These are phyloP conservation scores for Ennomos quercinarius DNA, from an alignment of 2,888 invertebrate species.

Conservation along the genomic window DNA sequence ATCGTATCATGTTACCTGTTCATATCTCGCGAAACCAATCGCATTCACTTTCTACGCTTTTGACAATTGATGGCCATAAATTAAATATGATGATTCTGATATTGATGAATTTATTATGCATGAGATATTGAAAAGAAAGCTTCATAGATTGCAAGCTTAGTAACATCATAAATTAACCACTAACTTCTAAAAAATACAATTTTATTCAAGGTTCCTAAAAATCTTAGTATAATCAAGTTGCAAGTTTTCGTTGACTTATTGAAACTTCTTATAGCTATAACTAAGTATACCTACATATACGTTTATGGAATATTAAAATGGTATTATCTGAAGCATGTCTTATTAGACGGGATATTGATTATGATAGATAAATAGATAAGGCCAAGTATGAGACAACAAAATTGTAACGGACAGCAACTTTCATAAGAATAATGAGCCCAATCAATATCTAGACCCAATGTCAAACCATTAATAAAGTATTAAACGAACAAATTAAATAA, in stretches of 20 bases:
- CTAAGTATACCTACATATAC: too few species aligned
- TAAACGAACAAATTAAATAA: slow-evolving; percentile 43
- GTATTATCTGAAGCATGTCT: too few species aligned
- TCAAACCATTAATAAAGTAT: slow-evolving; percentile 33
- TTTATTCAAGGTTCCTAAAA: too few species aligned
- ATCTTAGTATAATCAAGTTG: too few species aligned
- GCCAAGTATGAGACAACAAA: neutral
- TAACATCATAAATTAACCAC: slow-evolving; percentile 14
- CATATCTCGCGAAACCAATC: slow-evolving; percentile 15
- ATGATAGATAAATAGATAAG: neutral
- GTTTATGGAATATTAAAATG: too few species aligned
- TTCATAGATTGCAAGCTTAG: slow-evolving; percentile 7
- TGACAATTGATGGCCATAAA: slow-evolving; percentile 27
- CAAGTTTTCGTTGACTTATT: too few species aligned
- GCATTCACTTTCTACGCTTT: slow-evolving; percentile 30
- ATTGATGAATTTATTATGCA: slow-evolving; percentile 27
- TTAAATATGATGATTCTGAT: slow-evolving; percentile 27
- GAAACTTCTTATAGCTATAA: too few species aligned
- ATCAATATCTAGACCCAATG: slow-evolving; percentile 28
- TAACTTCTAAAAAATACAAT: neutral
- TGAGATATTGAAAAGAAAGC: slow-evolving; percentile 30
- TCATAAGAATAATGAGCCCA: slow-evolving; percentile 11
- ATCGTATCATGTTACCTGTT: slow-evolving; percentile 3
- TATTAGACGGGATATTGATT: too few species aligned
- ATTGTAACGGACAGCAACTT: slow-evolving; percentile 11